Evolutionary conservation across 1,140 invertebrate species (phyloP).

Genomic region (Drosophila watanabei): DNA sequence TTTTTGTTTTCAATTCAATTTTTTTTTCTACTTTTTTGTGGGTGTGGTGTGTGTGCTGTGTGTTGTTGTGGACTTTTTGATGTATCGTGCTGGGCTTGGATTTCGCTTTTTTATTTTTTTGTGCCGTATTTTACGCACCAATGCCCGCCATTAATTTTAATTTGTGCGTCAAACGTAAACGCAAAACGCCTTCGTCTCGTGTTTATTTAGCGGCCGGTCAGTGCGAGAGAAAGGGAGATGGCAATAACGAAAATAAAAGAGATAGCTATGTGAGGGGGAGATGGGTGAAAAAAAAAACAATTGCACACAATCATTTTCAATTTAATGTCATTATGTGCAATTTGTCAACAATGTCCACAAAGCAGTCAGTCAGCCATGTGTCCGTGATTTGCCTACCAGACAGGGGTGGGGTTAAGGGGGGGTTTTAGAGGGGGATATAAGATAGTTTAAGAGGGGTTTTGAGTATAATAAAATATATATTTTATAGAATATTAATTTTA

Average conservation of each 20-base stretch:
- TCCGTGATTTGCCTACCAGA: constrained; percentile 38
- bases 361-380: constrained; percentile 71
- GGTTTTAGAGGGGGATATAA: not conserved
- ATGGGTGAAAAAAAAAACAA: constrained; percentile 65
- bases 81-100: constrained; percentile 66
- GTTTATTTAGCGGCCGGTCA: constrained; percentile 44
- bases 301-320: constrained; percentile 85
- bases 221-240: constrained; percentile 25
- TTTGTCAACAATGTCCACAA: constrained; percentile 84
- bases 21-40: constrained; percentile 13
- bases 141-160: constrained; percentile 82
- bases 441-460: not conserved
- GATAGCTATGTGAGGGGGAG: constrained; percentile 6
- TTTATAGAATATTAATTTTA: no score
- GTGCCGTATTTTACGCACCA: constrained; percentile 74
- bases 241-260: constrained; percentile 15
- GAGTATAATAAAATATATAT: not conserved
- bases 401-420: constrained; percentile 1
- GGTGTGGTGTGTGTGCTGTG: constrained; percentile 47
- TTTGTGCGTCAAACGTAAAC: constrained; percentile 67
- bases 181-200: constrained; percentile 61
- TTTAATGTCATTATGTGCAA: constrained; percentile 85
- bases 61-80: constrained; percentile 47
- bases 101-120: constrained; percentile 26
- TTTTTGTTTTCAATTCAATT: constrained; percentile 19